Evolutionary conservation across 2,888 invertebrate species (phyloP).

Genomic region (Lithodes maja): DNA sequence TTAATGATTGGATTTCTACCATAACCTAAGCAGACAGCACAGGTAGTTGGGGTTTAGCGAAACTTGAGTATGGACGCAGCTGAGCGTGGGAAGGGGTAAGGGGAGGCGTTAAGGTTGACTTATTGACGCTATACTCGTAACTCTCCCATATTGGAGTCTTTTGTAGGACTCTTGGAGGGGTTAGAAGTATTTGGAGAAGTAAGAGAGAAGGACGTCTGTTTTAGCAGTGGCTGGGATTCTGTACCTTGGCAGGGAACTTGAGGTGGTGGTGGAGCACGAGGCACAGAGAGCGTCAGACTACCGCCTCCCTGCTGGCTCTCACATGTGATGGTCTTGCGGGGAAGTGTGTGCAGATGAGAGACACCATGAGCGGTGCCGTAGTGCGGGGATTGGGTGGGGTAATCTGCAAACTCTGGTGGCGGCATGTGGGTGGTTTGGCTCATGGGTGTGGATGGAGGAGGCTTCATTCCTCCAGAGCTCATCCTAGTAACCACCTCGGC

Average conservation of each 20-base stretch:
- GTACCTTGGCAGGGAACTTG: conserved; percentile 68
- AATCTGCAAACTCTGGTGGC: conserved; percentile 89
- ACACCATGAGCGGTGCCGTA: conserved; percentile 65
- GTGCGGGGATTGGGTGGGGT: conserved; percentile 76
- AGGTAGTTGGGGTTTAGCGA: conserved; percentile 18
- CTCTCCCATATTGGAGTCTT: conserved; percentile 63
- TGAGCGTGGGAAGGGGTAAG: conserved; percentile 22
- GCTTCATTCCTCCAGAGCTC: conserved; percentile 48
- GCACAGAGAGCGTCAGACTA: conserved; percentile 66
- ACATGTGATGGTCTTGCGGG: conserved; percentile 52
- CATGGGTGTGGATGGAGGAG: conserved; percentile 58
- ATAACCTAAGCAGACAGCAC: conserved; percentile 25
- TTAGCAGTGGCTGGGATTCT: conserved; percentile 69
- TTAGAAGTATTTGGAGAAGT: conserved; percentile 64
- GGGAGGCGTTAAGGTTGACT: conserved; percentile 8
- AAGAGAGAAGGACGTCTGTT: conserved; percentile 68
- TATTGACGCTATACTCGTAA: conserved; percentile 70
- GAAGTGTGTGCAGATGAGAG: conserved; percentile 67
- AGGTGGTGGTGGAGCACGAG: conserved; percentile 68
- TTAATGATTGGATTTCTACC: conserved; percentile 22
- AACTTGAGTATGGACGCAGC: conserved; percentile 21
- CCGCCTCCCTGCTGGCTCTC: conserved; percentile 43
- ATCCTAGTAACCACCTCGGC: conserved; percentile 47
- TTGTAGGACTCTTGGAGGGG: conserved; percentile 69
- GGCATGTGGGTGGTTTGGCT: conserved; percentile 81